These are phyloP conservation scores for Phoenicopterus ruber DNA, from an alignment of 2,113 vertebrate genomes.

Conservation along the genomic window DNA sequence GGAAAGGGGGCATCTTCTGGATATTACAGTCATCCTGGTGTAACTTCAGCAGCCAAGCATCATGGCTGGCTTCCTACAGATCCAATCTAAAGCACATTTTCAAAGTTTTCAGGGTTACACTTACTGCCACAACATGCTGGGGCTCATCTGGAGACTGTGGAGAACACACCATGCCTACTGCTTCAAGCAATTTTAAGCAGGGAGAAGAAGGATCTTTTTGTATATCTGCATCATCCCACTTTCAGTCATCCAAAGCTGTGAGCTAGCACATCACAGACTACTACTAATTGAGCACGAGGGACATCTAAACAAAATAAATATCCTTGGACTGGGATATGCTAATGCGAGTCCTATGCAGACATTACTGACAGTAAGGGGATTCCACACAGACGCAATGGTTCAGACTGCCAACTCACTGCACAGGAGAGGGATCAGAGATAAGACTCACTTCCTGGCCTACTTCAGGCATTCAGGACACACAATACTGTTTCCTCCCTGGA, in stretches of 20 bases:
- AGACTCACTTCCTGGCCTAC: neutral
- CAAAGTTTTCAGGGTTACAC: neutral
- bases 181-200: neutral
- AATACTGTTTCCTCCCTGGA: neutral
- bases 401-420: neutral
- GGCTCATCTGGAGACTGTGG: neutral
- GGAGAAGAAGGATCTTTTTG: neutral
- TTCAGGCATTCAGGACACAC: neutral
- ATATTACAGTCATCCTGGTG: neutral
- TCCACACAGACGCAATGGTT: neutral
- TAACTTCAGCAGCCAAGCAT: neutral
- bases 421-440: neutral
- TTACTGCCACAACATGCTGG: rapidly evolving
- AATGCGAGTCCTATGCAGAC: neutral
- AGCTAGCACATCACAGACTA: neutral
- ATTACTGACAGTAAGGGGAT: neutral
- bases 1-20: neutral
- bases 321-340: neutral
- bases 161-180: neutral
- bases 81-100: rapidly evolving
- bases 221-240: neutral
- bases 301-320: neutral
- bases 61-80: neutral
- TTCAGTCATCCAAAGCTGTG: neutral
- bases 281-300: neutral